Evolutionary conservation across 2,797 vertebrate genomes (phyloP).

Genomic region (Acanthurus lineatus): DNA sequence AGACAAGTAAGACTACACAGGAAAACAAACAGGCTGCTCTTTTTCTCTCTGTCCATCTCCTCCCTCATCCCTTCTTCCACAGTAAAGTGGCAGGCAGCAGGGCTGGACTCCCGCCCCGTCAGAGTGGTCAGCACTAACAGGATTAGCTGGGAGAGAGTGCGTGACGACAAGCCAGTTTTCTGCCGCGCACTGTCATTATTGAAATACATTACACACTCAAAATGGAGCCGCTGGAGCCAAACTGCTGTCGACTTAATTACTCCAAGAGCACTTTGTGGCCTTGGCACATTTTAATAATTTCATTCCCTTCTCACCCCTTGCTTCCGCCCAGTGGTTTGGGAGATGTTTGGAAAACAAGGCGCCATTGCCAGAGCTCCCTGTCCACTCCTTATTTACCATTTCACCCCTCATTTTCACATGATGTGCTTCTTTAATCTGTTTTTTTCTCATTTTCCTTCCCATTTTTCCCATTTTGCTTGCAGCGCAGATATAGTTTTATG

Average conservation of each 20-base stretch:
- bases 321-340: conserved; percentile 38
- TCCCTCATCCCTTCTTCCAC: conserved; percentile 31
- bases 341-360: conserved; percentile 27
- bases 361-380: conserved; percentile 8
- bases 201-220: conserved; percentile 80
- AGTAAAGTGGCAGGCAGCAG: conserved; percentile 44
- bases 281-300: conserved; percentile 75
- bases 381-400: not conserved
- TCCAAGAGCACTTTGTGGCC: conserved; percentile 70
- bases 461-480: not conserved
- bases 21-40: conserved; percentile 40
- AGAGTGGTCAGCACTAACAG: conserved; percentile 79
- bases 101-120: conserved; percentile 59
- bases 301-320: conserved; percentile 49
- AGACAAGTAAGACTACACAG: conserved; percentile 22
- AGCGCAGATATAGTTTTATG: not conserved
- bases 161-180: conserved; percentile 76
- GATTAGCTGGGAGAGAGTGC: conserved; percentile 73
- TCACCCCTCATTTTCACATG: conserved; percentile 3
- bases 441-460: not conserved
- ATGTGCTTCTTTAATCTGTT: not conserved
- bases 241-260: conserved; percentile 82
- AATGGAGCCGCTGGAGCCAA: conserved; percentile 75
- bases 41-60: conserved; percentile 26
- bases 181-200: conserved; percentile 72